Conservation (phyloP, 2,113 vertebrate genomes). For the Thamnaconus septentrionalis region DNA sequence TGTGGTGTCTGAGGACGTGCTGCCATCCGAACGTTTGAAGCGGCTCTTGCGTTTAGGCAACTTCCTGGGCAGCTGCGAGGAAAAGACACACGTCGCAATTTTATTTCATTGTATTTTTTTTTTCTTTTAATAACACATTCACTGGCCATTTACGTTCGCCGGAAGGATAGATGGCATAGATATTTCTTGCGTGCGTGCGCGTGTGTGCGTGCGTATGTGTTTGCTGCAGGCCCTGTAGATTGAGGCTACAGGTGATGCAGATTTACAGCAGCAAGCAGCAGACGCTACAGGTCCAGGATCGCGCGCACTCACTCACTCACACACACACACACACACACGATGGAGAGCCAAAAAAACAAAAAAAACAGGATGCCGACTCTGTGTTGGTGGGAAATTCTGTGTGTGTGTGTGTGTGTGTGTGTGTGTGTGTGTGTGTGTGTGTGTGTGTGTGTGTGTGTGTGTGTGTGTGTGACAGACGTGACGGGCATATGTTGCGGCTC, state of each 20-base stretch:
- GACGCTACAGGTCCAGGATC: no score
- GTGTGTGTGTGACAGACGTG: neutral
- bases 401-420: neutral
- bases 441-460: conserved; percentile 1
- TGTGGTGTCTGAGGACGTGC: conserved; percentile 84
- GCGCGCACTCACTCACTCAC: no score
- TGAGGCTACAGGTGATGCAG: conserved; percentile 57
- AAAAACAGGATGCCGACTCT: no score
- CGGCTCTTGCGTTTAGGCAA: conserved; percentile 82
- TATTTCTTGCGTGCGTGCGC: no score
- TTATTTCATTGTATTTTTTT: neutral
- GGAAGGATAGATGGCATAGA: no score
- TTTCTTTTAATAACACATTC: neutral
- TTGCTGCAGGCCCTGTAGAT: conserved; percentile 33
- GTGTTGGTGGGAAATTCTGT: no score
- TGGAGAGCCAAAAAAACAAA: no score
- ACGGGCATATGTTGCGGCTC: neutral
- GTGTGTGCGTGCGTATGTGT: neutral
- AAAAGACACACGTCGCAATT: conserved; percentile 6
- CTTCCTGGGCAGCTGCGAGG: conserved; percentile 78
- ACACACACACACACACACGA: no score
- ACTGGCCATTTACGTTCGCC: neutral
- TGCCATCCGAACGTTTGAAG: conserved; percentile 85
- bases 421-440: neutral
- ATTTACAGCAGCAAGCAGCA: neutral